Evolutionary conservation across 1,140 invertebrate species (phyloP).

Genomic region (Nilaparvata lugens): DNA sequence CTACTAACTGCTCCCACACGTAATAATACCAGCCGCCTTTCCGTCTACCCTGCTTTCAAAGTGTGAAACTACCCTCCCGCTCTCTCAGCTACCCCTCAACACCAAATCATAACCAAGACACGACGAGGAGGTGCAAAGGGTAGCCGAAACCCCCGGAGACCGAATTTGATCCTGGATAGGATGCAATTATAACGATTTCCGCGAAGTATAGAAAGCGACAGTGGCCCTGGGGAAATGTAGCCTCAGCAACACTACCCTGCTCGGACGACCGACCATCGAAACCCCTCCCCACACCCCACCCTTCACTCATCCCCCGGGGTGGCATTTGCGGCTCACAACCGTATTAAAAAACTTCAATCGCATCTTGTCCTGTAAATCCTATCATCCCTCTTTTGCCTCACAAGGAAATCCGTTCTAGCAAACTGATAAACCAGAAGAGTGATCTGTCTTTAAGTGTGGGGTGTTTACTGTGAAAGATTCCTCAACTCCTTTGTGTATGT

Average conservation of each 20-base stretch:
- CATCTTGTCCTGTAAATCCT: neutral
- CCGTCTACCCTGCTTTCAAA: neutral
- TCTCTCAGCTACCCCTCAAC: neutral
- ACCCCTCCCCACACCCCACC: neutral
- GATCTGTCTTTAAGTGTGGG: too few relatives aligned
- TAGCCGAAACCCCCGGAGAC: neutral
- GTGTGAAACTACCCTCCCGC: neutral
- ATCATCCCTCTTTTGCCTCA: too few relatives aligned
- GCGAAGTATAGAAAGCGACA: neutral
- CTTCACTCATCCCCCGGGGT: neutral
- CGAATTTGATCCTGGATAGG: neutral
- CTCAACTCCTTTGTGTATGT: too few relatives aligned
- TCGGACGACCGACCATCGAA: neutral
- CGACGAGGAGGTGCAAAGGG: neutral
- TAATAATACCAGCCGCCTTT: too few relatives aligned
- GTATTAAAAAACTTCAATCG: neutral
- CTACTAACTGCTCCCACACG: too few relatives aligned
- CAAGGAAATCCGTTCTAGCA: too few relatives aligned
- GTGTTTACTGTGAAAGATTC: too few relatives aligned
- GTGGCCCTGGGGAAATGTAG: neutral
- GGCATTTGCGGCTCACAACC: neutral
- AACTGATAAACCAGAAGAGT: too few relatives aligned
- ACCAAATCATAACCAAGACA: neutral
- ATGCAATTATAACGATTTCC: constrained; percentile 2
- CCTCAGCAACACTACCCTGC: neutral